Conservation (phyloP, 1,140 invertebrate genomes). For the Wiebesia pumilae region DNA sequence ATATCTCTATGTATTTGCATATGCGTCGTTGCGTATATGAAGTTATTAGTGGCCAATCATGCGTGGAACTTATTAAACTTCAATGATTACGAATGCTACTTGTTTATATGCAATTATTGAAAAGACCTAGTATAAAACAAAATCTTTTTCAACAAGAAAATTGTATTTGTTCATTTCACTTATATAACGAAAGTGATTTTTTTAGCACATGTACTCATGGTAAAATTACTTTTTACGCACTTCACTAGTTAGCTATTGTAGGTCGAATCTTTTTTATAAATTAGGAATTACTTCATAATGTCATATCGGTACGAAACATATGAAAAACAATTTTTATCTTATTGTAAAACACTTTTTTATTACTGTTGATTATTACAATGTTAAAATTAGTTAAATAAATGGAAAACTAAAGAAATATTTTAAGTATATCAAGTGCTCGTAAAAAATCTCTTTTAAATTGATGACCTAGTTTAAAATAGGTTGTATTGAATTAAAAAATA, state of each 20-base stretch:
- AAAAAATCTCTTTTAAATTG: too few relatives aligned
- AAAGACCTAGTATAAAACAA: neutral
- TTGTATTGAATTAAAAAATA: too few relatives aligned
- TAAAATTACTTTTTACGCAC: neutral
- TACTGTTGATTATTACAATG: too few relatives aligned
- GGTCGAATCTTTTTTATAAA: neutral
- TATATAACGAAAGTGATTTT: constrained; percentile 7
- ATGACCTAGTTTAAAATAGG: too few relatives aligned
- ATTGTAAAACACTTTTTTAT: too few relatives aligned
- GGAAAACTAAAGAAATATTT: too few relatives aligned
- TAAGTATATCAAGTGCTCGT: too few relatives aligned
- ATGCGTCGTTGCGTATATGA: neutral
- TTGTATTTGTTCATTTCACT: neutral
- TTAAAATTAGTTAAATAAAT: too few relatives aligned
- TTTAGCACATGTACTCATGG: neutral
- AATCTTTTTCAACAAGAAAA: neutral
- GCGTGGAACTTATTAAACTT: constrained; percentile 38
- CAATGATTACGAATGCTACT: constrained; percentile 26
- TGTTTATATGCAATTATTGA: constrained; percentile 28
- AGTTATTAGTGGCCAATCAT: constrained; percentile 48
- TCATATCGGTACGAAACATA: too few relatives aligned
- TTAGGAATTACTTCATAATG: neutral
- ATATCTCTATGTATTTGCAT: neutral
- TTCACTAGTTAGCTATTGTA: neutral
- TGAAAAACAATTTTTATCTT: too few relatives aligned